phyloP scores from a whole-genome alignment of 2,888 invertebrate genomes.

The Spodoptera picta region DNA sequence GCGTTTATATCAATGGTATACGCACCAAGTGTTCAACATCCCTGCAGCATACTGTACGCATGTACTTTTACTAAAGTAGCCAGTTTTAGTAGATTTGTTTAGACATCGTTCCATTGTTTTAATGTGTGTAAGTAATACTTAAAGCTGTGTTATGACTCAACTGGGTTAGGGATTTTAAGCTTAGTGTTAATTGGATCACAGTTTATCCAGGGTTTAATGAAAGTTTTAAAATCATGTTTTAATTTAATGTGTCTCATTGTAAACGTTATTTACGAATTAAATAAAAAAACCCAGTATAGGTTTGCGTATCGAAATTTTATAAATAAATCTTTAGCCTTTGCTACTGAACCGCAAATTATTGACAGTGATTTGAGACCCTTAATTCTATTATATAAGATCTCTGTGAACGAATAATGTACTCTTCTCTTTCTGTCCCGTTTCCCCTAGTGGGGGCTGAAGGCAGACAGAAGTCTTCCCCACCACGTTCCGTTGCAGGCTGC shows the following conservation, averaged over 20 bases:
- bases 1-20: too few species aligned
- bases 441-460: conserved; percentile 49
- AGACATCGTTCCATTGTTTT: conserved; percentile 35
- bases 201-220: too few species aligned
- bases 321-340: too few species aligned
- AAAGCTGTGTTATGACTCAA: conserved; percentile 7
- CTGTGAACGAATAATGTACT: conserved; percentile 8
- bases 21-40: too few species aligned
- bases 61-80: conserved; percentile 29
- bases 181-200: too few species aligned
- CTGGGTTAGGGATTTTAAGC: too few species aligned
- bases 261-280: too few species aligned
- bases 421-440: conserved; percentile 46
- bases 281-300: too few species aligned
- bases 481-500: conserved; percentile 43
- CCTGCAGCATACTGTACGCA: conserved; percentile 19
- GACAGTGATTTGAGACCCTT: background rate
- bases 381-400: background rate
- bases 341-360: background rate
- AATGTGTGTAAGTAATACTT: conserved; percentile 29
- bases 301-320: too few species aligned
- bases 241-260: too few species aligned
- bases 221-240: too few species aligned
- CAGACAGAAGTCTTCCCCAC: conserved; percentile 44
- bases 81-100: conserved; percentile 28